phyloP scores from a whole-genome alignment of 2,888 invertebrate genomes.

The Agrochola lychnidis region DNA sequence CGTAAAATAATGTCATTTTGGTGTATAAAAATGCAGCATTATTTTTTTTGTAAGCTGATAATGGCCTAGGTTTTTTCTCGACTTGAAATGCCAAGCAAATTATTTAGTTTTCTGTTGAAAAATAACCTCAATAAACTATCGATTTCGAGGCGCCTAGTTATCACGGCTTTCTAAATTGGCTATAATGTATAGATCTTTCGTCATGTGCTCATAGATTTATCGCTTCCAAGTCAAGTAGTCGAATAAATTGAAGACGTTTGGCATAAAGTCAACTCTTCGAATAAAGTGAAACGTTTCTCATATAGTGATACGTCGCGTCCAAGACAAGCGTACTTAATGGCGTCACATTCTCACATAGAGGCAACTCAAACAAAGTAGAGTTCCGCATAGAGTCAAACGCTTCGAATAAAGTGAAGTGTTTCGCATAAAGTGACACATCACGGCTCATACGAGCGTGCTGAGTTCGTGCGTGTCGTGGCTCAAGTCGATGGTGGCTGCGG shows the following conservation, averaged over 20 bases:
- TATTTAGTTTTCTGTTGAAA: neutral
- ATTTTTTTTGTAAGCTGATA: neutral
- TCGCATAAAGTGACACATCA: slow-evolving; percentile 31
- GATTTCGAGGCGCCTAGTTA: neutral
- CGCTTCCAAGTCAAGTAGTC: neutral
- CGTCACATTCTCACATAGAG: slow-evolving; percentile 1
- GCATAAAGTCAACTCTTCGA: slow-evolving; percentile 9
- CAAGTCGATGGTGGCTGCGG: slow-evolving; percentile 91
- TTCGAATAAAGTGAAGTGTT: slow-evolving; percentile 20
- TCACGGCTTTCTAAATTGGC: neutral
- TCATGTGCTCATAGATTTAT: neutral
- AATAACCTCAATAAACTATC: neutral
- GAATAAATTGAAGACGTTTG: neutral
- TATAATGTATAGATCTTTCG: neutral
- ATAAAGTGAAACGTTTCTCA: neutral
- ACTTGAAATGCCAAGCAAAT: neutral
- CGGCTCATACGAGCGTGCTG: slow-evolving; percentile 91
- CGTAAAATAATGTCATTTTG: neutral
- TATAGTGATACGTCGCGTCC: neutral
- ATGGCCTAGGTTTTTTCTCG: neutral
- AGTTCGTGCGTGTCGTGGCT: slow-evolving; percentile 93
- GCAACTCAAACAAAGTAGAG: neutral
- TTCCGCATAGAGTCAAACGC: slow-evolving; percentile 6
- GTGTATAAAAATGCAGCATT: neutral
- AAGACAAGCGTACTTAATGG: neutral